Evolutionary conservation across 2,113 vertebrate species (phyloP).

Genomic region (Toxostoma redivivum): DNA sequence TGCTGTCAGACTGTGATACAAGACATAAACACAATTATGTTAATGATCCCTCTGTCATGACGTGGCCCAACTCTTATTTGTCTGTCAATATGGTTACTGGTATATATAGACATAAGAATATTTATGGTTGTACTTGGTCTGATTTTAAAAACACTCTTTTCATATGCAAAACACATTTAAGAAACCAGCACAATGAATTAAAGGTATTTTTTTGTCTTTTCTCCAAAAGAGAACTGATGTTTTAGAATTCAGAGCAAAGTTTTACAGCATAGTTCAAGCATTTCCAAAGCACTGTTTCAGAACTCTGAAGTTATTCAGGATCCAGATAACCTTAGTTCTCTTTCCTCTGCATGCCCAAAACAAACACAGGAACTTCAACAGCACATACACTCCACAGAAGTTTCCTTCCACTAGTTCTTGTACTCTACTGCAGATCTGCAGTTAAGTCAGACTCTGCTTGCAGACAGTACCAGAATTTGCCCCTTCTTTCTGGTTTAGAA

Average conservation of each 20-base stretch:
- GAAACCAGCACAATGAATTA: not conserved
- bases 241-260: not conserved
- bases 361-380: constrained; percentile 23
- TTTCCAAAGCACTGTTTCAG: not conserved
- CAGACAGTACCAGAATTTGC: not conserved
- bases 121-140: not conserved
- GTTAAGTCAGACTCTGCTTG: not conserved
- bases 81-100: not conserved
- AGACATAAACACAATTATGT: not conserved
- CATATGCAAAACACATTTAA: not conserved
- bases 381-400: not conserved
- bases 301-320: not conserved
- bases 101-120: not conserved
- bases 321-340: not conserved
- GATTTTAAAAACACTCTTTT: not conserved
- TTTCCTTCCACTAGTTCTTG: not conserved
- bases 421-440: not conserved
- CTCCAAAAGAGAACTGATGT: not conserved
- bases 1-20: not conserved
- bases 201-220: not conserved
- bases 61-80: not conserved
- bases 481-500: not conserved
- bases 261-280: not conserved
- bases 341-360: not conserved
- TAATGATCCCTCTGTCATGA: not conserved